Percentiles rank a stretch among this genome's conserved stretches.
Evolutionary conservation across 2,888 invertebrate genomes (phyloP).

Genomic region (Phasia obesa): DNA sequence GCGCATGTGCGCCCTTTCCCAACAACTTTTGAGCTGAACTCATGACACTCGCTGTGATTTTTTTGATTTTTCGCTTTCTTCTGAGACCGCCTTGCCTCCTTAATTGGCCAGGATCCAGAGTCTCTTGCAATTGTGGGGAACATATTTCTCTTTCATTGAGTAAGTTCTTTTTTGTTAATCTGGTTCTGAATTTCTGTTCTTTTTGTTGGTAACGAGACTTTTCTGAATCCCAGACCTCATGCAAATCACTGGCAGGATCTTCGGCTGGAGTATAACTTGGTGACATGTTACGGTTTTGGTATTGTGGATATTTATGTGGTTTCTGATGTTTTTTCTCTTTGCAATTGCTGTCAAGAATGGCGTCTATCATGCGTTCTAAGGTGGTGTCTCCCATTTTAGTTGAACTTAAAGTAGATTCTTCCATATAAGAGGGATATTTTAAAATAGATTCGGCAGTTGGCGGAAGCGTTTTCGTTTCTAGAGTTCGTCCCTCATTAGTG

Average conservation of each 20-base stretch:
- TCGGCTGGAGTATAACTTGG: slow-evolving; percentile 81
- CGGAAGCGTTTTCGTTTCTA: slow-evolving; percentile 43
- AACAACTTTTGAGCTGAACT: slow-evolving; percentile 78
- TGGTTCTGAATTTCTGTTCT: slow-evolving; percentile 47
- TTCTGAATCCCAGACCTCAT: slow-evolving; percentile 80
- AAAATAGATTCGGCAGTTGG: background rate
- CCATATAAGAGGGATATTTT: slow-evolving; percentile 54
- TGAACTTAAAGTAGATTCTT: slow-evolving; percentile 76
- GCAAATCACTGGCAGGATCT: slow-evolving; percentile 82
- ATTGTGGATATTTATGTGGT: slow-evolving; percentile 68
- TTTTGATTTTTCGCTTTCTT: slow-evolving; percentile 77
- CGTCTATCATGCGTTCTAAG: slow-evolving; percentile 82
- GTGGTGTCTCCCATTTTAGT: slow-evolving; percentile 81
- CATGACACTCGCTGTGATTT: slow-evolving; percentile 76
- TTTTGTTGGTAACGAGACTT: slow-evolving; percentile 72
- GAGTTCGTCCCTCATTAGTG: slow-evolving; percentile 10
- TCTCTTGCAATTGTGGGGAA: slow-evolving; percentile 72
- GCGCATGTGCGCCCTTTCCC: slow-evolving; percentile 45
- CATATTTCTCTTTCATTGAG: slow-evolving; percentile 79
- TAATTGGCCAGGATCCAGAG: slow-evolving; percentile 71
- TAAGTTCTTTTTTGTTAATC: slow-evolving; percentile 59
- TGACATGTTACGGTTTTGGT: slow-evolving; percentile 73
- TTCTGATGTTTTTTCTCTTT: slow-evolving; percentile 76
- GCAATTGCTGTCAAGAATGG: slow-evolving; percentile 81
- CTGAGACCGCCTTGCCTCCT: slow-evolving; percentile 79